Percentiles rank a stretch among this genome's conserved stretches.
These are phyloP conservation scores for Ormyrus thymus DNA, from an alignment of 2,888 invertebrate genomes.

Conservation along the genomic window DNA sequence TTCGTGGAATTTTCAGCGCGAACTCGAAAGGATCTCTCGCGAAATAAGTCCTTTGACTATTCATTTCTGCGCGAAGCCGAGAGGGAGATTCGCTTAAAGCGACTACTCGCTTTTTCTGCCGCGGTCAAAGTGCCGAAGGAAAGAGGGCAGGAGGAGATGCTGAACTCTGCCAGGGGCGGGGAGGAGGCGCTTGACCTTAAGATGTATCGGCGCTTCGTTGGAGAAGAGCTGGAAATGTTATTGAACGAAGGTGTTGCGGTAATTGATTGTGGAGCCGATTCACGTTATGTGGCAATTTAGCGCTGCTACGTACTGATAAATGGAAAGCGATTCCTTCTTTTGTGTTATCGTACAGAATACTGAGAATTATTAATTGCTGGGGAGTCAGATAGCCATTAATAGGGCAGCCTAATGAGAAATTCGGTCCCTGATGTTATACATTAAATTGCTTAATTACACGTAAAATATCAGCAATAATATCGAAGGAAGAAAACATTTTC, in stretches of 20 bases:
- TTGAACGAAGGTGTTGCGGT: not conserved
- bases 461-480: no score
- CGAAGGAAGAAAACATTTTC: no score
- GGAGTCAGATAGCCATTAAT: no score
- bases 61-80: constrained; percentile 52
- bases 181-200: constrained; percentile 21
- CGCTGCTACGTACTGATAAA: no score
- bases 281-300: not conserved
- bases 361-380: no score
- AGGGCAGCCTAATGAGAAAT: no score
- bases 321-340: no score
- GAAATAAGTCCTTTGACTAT: constrained; percentile 65
- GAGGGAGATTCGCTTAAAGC: constrained; percentile 33
- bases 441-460: no score
- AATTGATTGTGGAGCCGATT: not conserved
- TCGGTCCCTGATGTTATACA: no score
- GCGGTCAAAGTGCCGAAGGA: not conserved
- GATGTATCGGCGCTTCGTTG: not conserved
- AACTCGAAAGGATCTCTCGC: constrained; percentile 60
- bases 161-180: not conserved
- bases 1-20: constrained; percentile 62
- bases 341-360: no score
- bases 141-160: not conserved
- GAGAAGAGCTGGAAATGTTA: not conserved
- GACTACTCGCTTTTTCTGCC: constrained; percentile 26